phyloP scores from a whole-genome alignment of 2,797 vertebrate species.

The Petrocephalus sullivani region DNA sequence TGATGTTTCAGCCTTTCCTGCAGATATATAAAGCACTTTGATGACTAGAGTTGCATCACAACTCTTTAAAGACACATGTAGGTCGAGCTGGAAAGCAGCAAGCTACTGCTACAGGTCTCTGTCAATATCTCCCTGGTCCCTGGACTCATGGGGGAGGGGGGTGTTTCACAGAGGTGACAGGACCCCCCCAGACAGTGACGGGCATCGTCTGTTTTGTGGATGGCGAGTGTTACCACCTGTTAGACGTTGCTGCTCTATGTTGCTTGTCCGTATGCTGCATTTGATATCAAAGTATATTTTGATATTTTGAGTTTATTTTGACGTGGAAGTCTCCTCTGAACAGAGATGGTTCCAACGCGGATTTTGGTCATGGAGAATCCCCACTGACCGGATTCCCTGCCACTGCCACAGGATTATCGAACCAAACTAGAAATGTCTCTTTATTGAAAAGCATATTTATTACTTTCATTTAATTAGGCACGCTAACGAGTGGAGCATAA shows the following conservation, averaged over 20 bases:
- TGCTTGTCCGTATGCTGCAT: background rate
- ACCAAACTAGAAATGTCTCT: background rate
- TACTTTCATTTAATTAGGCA: conserved; percentile 15
- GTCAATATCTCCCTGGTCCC: background rate
- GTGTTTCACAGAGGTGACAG: background rate
- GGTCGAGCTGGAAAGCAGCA: background rate
- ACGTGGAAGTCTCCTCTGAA: background rate
- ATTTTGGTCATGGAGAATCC: background rate
- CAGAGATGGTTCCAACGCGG: background rate
- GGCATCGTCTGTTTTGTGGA: background rate
- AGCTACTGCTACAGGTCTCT: background rate
- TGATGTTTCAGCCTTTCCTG: background rate
- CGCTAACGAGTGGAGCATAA: conserved; percentile 4
- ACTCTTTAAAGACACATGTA: background rate
- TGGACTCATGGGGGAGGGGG: background rate
- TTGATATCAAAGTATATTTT: background rate
- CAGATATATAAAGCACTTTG: background rate
- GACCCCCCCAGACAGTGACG: background rate
- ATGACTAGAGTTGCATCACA: background rate
- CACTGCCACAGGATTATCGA: background rate
- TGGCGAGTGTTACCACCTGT: background rate
- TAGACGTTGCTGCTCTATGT: background rate
- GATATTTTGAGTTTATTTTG: background rate
- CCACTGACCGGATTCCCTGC: background rate
- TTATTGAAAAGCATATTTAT: conserved; percentile 1